Evolutionary conservation across 1,140 invertebrate species (phyloP).

Genomic region (Lepeophtheirus salmonis): DNA sequence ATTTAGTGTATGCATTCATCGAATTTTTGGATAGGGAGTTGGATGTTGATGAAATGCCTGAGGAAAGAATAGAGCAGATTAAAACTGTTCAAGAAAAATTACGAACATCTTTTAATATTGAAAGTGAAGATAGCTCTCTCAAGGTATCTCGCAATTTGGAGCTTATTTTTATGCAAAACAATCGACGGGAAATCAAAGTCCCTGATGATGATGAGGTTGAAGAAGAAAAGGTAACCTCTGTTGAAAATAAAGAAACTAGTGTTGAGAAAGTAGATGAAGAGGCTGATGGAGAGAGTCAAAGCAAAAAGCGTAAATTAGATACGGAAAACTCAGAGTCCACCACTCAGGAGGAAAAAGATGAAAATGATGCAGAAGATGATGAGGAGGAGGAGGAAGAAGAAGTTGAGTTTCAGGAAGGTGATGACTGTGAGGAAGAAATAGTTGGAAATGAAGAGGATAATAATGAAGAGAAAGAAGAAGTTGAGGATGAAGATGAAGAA

Average conservation of each 20-base stretch:
- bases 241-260: neutral
- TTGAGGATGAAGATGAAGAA: neutral
- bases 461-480: neutral
- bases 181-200: slow-evolving; percentile 17
- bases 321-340: neutral
- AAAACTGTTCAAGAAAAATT: neutral
- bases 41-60: neutral
- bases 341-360: neutral
- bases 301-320: neutral
- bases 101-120: neutral
- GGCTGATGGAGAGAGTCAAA: neutral
- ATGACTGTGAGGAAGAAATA: neutral
- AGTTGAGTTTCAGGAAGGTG: neutral
- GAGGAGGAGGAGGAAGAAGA: slow-evolving; percentile 1
- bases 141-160: slow-evolving; percentile 5
- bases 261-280: slow-evolving; percentile 12
- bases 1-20: neutral
- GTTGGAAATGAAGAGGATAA: neutral
- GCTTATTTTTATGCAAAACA: slow-evolving; percentile 14
- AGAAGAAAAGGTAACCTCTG: neutral
- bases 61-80: neutral
- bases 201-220: slow-evolving; percentile 5
- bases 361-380: neutral
- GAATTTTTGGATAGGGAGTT: neutral
- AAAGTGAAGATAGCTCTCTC: neutral